Conservation (phyloP, 2,113 vertebrate species). For the Fukomys damarensis region DNA sequence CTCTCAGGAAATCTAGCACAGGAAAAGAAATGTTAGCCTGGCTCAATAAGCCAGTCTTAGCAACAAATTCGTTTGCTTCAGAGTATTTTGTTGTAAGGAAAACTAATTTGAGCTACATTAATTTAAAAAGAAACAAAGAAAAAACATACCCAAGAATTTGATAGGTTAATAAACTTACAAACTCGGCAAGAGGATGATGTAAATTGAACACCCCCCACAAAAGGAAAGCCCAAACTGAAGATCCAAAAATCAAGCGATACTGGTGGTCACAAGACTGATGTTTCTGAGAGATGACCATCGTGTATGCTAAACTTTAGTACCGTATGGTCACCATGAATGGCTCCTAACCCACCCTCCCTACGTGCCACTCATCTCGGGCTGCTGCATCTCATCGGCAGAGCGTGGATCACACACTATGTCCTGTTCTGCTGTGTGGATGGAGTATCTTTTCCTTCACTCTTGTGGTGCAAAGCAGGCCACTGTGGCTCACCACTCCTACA, state of each 20-base stretch:
- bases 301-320: rapidly evolving
- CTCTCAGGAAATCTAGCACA: neutral
- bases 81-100: neutral
- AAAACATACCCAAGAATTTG: neutral
- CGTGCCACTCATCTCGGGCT: neutral
- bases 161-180: neutral
- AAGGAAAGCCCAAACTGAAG: neutral
- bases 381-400: neutral
- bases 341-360: neutral
- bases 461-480: neutral
- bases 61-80: neutral
- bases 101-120: neutral
- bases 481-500: too few species aligned
- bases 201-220: neutral
- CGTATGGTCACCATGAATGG: neutral
- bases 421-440: neutral
- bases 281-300: neutral
- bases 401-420: too few species aligned
- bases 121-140: neutral
- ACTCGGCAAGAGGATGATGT: neutral
- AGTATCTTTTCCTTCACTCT: neutral
- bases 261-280: neutral
- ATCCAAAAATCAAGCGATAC: neutral
- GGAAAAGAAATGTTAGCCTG: neutral
- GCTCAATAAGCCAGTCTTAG: neutral